Evolutionary conservation across 2,113 vertebrate genomes (phyloP).

Genomic region (Syngnathus floridae): DNA sequence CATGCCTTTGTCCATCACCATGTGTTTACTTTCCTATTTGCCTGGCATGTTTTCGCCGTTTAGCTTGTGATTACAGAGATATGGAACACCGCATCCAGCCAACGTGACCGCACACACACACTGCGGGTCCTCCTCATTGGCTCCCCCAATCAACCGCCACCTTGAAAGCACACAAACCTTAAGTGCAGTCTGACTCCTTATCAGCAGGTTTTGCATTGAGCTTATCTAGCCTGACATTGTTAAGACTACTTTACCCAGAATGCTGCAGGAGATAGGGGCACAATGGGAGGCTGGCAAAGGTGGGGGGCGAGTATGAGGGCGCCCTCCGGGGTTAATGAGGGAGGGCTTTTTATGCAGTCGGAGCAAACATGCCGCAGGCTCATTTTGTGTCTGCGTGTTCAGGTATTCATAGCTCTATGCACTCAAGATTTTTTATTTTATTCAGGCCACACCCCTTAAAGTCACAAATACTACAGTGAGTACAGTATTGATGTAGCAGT

Average conservation of each 20-base stretch:
- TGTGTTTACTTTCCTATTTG: slow-evolving; percentile 53
- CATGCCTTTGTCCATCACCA: slow-evolving; percentile 39
- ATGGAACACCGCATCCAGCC: slow-evolving; percentile 33
- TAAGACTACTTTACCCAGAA: slow-evolving; percentile 72
- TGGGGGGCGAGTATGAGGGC: slow-evolving; percentile 53
- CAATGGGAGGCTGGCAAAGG: slow-evolving; percentile 58
- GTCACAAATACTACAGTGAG: no score
- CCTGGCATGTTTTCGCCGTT: slow-evolving; percentile 36
- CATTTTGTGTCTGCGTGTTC: slow-evolving; percentile 24
- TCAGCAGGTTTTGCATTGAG: slow-evolving; percentile 63
- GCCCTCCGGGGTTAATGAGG: slow-evolving; percentile 65
- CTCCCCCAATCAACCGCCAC: slow-evolving; percentile 57
- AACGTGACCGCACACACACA: slow-evolving; percentile 25
- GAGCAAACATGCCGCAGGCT: slow-evolving; percentile 52
- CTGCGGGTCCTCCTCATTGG: slow-evolving; percentile 48
- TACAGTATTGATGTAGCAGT: neutral
- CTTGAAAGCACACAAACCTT: slow-evolving; percentile 65
- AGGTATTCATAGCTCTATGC: neutral
- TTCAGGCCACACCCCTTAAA: no score
- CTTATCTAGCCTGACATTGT: slow-evolving; percentile 70
- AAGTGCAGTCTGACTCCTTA: slow-evolving; percentile 67
- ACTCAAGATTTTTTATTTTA: neutral
- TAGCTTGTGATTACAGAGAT: slow-evolving; percentile 57
- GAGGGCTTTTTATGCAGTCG: slow-evolving; percentile 53
- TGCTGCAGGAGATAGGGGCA: slow-evolving; percentile 62